Evolutionary conservation across 2,797 vertebrate genomes (phyloP), one percentile per base, ranked within the genome.

Genomic region (Fistularia tabacaria): DNA sequence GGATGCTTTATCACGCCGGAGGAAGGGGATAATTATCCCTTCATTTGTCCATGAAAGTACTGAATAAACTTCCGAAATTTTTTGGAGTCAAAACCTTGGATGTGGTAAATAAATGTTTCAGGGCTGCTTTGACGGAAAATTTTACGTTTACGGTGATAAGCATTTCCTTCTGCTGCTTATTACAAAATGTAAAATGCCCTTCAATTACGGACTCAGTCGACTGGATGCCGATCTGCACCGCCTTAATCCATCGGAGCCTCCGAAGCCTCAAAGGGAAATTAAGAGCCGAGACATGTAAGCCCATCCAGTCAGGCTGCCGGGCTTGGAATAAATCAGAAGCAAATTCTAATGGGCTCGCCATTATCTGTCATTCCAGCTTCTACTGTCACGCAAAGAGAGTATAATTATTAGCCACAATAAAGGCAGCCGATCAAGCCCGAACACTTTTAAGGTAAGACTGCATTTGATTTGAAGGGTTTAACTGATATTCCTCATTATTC

Each of bases 221-320:
- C 56, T 58, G 66, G 54, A 64, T 61, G 64, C 59, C 9, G 47
- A 72, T 74, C 46, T 65, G 60, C 46, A 71, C 62, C n/a, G 50
- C 72, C 46, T 77, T 72, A 60, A 75, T 77, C 66, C 69, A 62
- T 60, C 36, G 54, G 51, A 64, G 59, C 66, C 60, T 63, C 3
- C 0, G 54, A 65, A 11, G 60, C 60, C 53, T 64, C 7, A 7
- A 13, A 66, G 67, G 56, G 10, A 70, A 73, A 73, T 69, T 58
- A 62, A 59, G 70, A 80, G 52, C 51, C 4, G 42, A 57, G 70
- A 53, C 51, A 38, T 70, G 60, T 54, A 54, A 66, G 50, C 51
- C 12, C 54, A 54, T 66, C 69, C 50, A 45, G 46, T n/a, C 48
- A 48, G 50, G 62, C 59, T 51, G 59, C 50, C 36, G 15, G 48